Conservation (phyloP, 2,113 vertebrate species). For the Hiodon tergisus region DNA sequence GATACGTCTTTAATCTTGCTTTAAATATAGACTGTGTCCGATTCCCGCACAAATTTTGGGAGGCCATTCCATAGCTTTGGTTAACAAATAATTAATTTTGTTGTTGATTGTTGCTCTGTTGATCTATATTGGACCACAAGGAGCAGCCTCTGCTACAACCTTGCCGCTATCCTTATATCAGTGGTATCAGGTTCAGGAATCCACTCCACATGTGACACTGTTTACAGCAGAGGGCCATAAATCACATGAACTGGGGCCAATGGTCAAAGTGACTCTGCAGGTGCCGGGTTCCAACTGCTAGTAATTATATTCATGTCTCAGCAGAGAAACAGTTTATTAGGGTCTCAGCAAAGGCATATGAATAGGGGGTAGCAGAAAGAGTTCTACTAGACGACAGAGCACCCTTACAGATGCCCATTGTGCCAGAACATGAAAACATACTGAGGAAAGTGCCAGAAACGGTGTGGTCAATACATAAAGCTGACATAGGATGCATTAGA, state of each 20-base stretch:
- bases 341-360: not conserved
- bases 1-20: no score
- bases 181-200: not conserved
- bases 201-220: not conserved
- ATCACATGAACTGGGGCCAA: constrained; percentile 2
- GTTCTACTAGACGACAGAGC: not conserved
- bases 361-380: not conserved
- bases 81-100: no score
- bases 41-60: no score
- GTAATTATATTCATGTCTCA: not conserved
- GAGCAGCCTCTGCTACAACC: no score
- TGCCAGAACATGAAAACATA: not conserved
- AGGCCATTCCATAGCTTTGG: no score
- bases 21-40: no score
- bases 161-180: no score
- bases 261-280: not conserved
- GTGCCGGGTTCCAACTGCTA: not conserved
- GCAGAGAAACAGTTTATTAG: not conserved
- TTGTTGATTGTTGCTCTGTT: no score
- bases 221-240: not conserved
- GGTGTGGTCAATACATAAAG: not conserved
- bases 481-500: not conserved
- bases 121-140: no score
- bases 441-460: not conserved
- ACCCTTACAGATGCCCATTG: not conserved